Base-by-base conservation (phyloP, 2,113 vertebrate genomes). In the Otis tarda region DNA sequence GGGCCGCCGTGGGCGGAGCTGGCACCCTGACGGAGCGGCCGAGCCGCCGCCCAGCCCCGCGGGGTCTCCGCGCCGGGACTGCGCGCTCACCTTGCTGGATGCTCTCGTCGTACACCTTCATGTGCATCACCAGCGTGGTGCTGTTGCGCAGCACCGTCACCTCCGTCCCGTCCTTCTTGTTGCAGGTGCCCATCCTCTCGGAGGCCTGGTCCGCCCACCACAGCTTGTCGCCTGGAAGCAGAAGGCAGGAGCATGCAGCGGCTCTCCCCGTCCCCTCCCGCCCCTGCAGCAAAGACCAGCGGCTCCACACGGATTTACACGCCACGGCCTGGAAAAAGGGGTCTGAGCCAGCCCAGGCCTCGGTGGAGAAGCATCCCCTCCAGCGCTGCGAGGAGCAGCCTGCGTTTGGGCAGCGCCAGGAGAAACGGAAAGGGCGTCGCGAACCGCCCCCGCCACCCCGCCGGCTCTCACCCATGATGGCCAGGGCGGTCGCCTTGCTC, bases 181-280 rank as follows among this genome's bases (percentile, higher is more conserved):
- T 98, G 96, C 99, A 99, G 0, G 98, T 99, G 70, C 99, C 99
- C 83, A 99, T 98, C 96, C 99, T 99, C 96, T 99, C 99, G 0
- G 98, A 98, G 73, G 98, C 98, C 95, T 99, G 99, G 94, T 99
- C 99, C 4, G 99, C 99, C 99, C 99, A 99, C 99, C 99, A 99
- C 82, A 99, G 97, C 95, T 99, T 99, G 96, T 99, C 97, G 11
- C 99, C 99, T 99, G 96, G 4, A 5, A 64, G 20, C 73, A 87
- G 22, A 78, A 53, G 35, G 47, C 49, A 70, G 95, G 33, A 64
- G 24, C 18, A 33, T 23, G 22, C 55, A 67, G 49, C 56, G 47
- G 57, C 6, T 4, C 7, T 9, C 33, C 37, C 18, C 55, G 10
- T 8, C 23, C 67, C 24, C 30, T 56, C 49, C 70, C 1, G 0